A percentile compares a stretch with the other conserved stretches of the same genome.
These are phyloP conservation scores for Darwinula stevensoni DNA, from an alignment of 2,888 invertebrate species.

Conservation along the genomic window DNA sequence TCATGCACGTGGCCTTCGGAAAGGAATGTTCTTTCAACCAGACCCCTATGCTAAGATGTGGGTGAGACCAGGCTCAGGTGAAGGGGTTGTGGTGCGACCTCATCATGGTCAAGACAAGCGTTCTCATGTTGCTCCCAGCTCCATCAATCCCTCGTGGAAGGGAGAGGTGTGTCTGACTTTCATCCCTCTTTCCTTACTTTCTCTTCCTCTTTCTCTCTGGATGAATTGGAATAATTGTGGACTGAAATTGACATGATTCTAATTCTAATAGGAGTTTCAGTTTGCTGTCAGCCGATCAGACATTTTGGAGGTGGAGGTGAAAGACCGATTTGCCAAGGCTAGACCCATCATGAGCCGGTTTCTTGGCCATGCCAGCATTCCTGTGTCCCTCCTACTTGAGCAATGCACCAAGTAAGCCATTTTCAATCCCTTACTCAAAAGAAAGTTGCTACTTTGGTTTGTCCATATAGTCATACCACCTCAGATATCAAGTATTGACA, in stretches of 20 bases:
- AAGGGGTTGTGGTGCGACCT: constrained; percentile 11
- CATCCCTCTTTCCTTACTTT: constrained; percentile 5
- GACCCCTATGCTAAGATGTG: constrained; percentile 20
- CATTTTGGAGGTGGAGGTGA: constrained; percentile 19
- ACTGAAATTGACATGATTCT: neutral
- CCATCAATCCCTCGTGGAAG: constrained; percentile 17
- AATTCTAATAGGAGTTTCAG: constrained; percentile 14
- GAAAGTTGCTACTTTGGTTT: no score
- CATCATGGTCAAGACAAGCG: constrained; percentile 17
- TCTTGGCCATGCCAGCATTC: constrained; percentile 18
- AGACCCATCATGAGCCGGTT: constrained; percentile 19
- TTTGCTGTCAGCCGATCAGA: constrained; percentile 17
- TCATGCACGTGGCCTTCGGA: constrained; percentile 17
- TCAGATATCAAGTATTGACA: no score
- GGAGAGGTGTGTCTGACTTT: constrained; percentile 11
- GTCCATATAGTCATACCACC: no score
- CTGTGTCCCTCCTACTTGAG: constrained; percentile 16
- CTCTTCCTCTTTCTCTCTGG: no score
- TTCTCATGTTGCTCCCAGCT: constrained; percentile 15
- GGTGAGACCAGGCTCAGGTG: constrained; percentile 4
- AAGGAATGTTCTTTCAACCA: constrained; percentile 20
- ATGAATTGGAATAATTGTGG: no score
- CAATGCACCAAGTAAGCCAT: constrained; percentile 11
- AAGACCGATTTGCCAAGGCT: constrained; percentile 20
- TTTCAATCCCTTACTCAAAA: no score